phyloP scores from a whole-genome alignment of 2,888 invertebrate genomes.

The Platerodrilus igneus region DNA sequence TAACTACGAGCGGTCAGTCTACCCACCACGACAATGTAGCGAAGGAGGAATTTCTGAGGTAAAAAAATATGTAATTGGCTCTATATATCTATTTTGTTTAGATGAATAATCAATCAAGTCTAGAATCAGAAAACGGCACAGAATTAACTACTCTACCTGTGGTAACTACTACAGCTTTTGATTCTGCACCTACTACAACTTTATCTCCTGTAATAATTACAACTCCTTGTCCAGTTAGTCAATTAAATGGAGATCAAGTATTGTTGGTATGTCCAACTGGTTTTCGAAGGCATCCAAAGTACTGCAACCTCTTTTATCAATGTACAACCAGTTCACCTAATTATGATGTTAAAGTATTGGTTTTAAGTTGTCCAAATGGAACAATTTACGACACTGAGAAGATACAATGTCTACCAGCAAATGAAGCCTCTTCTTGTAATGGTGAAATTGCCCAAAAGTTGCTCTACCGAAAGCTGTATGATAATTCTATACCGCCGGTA shows the following conservation, averaged over 20 bases:
- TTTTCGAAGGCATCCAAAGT: slow-evolving; percentile 76
- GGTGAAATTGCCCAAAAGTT: slow-evolving; percentile 54
- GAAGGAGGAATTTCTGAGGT: too few relatives aligned
- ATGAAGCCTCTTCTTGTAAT: slow-evolving; percentile 55
- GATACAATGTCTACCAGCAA: slow-evolving; percentile 66
- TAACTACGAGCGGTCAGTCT: slow-evolving; percentile 47
- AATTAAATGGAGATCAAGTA: slow-evolving; percentile 66
- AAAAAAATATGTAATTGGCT: slow-evolving; percentile 58
- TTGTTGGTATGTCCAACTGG: slow-evolving; percentile 76
- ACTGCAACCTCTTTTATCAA: slow-evolving; percentile 80
- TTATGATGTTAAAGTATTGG: slow-evolving; percentile 68
- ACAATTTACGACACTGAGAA: slow-evolving; percentile 71
- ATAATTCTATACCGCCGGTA: slow-evolving; percentile 56
- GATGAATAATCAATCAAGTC: slow-evolving; percentile 1
- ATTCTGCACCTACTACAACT: neutral
- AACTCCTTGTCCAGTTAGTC: slow-evolving; percentile 50
- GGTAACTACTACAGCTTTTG: too few relatives aligned
- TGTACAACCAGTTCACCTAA: slow-evolving; percentile 63
- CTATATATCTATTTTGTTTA: too few relatives aligned
- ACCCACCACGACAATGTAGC: slow-evolving; percentile 23
- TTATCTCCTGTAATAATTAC: slow-evolving; percentile 25
- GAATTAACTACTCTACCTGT: neutral
- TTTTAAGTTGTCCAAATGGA: slow-evolving; percentile 71
- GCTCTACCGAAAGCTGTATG: slow-evolving; percentile 53
- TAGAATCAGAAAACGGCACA: neutral